Conservation (phyloP, 1,140 invertebrate species). For the Zaprionus vittiger region DNA sequence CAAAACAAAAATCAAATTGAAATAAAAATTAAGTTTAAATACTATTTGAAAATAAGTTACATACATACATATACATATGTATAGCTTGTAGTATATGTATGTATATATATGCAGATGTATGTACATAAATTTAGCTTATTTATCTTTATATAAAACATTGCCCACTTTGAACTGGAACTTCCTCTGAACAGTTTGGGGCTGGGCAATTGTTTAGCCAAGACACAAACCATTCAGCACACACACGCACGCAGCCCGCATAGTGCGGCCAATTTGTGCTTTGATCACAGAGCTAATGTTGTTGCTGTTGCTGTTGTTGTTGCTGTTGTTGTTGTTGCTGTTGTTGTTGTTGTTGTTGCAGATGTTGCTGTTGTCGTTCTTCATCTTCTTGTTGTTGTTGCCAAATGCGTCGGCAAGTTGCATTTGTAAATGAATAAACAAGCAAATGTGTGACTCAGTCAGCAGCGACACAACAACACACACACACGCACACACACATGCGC, state of each 20-base stretch:
- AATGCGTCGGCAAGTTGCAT: conserved; percentile 42
- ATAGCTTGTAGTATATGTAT: no score
- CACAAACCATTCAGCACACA: conserved; percentile 18
- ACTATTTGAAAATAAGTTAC: no score
- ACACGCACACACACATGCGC: not conserved
- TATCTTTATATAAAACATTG: no score
- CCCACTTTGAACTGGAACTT: not conserved
- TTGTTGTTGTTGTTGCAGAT: not conserved
- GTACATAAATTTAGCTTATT: no score
- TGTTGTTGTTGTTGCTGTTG: conserved; percentile 4
- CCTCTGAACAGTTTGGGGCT: no score
- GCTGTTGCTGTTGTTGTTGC: not conserved
- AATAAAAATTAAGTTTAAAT: no score
- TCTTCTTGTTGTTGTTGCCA: conserved; percentile 31
- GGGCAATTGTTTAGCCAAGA: conserved; percentile 29
- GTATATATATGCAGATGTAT: no score
- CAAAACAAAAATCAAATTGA: no score
- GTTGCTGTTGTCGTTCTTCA: conserved; percentile 7
- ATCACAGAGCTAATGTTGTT: conserved; percentile 9
- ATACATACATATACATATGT: no score
- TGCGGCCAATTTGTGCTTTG: conserved; percentile 2
- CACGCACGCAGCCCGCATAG: conserved; percentile 15
- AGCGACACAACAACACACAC: conserved; percentile 8
- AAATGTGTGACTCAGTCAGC: conserved; percentile 38
- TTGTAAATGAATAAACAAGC: conserved; percentile 46